Evolutionary conservation across 2,113 vertebrate species (phyloP).

Genomic region (Ovis aries): ARS-UI_Ramb_v3.0 NC_056071.1:10937001-10937500

Average conservation of each 20-base stretch:
- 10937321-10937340: background rate
- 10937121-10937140: background rate
- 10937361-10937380: background rate
- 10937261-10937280: background rate
- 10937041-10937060: background rate
- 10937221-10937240: background rate
- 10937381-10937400: fast-evolving
- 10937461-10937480: background rate
- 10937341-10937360: background rate
- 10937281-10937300: background rate
- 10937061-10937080: fast-evolving
- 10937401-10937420: background rate
- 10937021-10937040: background rate
- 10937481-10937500: background rate
- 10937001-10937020: background rate
- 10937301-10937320: background rate
- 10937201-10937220: background rate
- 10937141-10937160: background rate
- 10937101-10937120: background rate
- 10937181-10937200: fast-evolving
- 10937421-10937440: background rate
- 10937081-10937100: background rate
- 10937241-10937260: background rate
- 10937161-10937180: background rate
- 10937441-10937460: background rate